Evolutionary conservation across 2,113 vertebrate species (phyloP).

Genomic region (Phalacrocorax pelagicus): DNA sequence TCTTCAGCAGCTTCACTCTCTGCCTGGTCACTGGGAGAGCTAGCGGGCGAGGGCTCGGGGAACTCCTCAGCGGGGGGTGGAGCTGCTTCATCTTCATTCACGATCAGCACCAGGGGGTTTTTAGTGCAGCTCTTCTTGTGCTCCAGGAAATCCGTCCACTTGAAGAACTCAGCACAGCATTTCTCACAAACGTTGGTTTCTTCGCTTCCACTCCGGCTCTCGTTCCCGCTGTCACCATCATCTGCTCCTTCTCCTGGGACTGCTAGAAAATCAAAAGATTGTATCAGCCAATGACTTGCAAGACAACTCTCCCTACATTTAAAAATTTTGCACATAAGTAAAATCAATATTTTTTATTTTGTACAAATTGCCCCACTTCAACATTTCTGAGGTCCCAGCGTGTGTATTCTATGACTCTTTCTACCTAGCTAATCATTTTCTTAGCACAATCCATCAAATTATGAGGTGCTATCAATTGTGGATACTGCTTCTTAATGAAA

Average conservation of each 20-base stretch:
- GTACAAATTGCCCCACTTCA: slow-evolving; percentile 93
- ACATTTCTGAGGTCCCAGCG: slow-evolving; percentile 81
- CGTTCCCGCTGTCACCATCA: slow-evolving; percentile 90
- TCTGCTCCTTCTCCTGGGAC: slow-evolving; percentile 87
- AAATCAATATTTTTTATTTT: slow-evolving; percentile 93
- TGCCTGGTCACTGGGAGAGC: slow-evolving; percentile 86
- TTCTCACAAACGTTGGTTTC: slow-evolving; percentile 93
- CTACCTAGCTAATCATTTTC: slow-evolving; percentile 97
- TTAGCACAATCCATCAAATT: slow-evolving; percentile 99
- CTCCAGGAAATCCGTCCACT: slow-evolving; percentile 94
- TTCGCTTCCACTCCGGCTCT: slow-evolving; percentile 93
- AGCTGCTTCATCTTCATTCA: slow-evolving; percentile 90
- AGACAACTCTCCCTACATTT: slow-evolving; percentile 77
- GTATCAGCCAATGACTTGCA: slow-evolving; percentile 78
- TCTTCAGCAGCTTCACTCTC: slow-evolving; percentile 92
- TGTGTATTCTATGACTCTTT: slow-evolving; percentile 83
- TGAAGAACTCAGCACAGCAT: slow-evolving; percentile 98
- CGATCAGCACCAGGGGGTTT: slow-evolving; percentile 93
- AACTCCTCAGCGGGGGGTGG: slow-evolving; percentile 83
- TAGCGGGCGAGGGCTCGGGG: slow-evolving; percentile 84
- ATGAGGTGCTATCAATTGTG: slow-evolving; percentile 98
- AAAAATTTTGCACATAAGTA: slow-evolving; percentile 87
- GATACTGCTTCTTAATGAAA: slow-evolving; percentile 99
- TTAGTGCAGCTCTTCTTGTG: slow-evolving; percentile 94
- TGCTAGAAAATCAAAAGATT: slow-evolving; percentile 82